phyloP scores from a whole-genome alignment of 2,888 invertebrate genomes.

The Erannis defoliaria region DNA sequence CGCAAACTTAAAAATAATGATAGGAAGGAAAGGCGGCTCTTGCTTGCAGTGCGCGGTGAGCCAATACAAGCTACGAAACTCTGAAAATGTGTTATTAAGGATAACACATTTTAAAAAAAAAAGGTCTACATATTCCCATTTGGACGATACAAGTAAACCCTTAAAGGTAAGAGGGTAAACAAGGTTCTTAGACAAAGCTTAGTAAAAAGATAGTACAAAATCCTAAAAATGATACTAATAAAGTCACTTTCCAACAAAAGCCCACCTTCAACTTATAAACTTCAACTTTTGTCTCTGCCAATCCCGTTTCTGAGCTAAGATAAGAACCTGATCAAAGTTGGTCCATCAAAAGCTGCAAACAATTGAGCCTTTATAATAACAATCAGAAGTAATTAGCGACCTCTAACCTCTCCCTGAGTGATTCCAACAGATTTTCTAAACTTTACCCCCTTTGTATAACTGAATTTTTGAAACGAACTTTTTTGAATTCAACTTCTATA shows the following conservation, averaged over 20 bases:
- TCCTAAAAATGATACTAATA: neutral
- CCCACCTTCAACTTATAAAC: neutral
- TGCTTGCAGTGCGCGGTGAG: too few relatives aligned
- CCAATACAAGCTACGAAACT: too few relatives aligned
- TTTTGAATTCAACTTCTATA: slow-evolving; percentile 48
- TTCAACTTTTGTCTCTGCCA: slow-evolving; percentile 31
- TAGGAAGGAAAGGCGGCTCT: too few relatives aligned
- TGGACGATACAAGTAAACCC: too few relatives aligned
- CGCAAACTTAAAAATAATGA: too few relatives aligned
- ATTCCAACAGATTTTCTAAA: slow-evolving; percentile 64
- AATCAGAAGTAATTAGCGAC: slow-evolving; percentile 79
- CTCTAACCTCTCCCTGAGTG: slow-evolving; percentile 46
- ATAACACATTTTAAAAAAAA: too few relatives aligned
- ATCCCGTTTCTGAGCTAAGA: slow-evolving; percentile 58
- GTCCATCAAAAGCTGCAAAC: slow-evolving; percentile 69
- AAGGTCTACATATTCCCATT: too few relatives aligned
- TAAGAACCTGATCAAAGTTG: slow-evolving; percentile 61
- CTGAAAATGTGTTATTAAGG: too few relatives aligned
- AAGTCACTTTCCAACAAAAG: neutral
- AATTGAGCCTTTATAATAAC: slow-evolving; percentile 79
- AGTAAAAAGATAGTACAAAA: too few relatives aligned
- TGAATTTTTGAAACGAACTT: slow-evolving; percentile 44
- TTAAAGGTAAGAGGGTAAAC: too few relatives aligned
- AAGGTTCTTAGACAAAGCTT: too few relatives aligned
- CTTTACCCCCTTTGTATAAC: slow-evolving; percentile 59